phyloP scores from a whole-genome alignment of 2,797 vertebrate species.

The Phylloscopus collybita region DNA sequence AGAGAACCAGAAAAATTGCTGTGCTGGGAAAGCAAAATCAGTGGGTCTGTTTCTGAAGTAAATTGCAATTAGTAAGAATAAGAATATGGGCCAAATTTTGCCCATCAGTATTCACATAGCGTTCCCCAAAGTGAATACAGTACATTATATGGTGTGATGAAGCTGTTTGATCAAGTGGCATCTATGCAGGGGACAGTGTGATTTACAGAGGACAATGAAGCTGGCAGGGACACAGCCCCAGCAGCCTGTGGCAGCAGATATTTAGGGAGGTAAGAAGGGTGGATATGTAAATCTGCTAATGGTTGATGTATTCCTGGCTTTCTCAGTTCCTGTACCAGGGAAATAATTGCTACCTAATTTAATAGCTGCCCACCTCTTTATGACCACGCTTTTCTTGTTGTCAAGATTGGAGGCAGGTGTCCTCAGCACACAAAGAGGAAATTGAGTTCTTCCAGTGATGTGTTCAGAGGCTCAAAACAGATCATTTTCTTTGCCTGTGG shows the following conservation, averaged over 20 bases:
- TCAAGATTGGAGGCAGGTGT: not conserved
- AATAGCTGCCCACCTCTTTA: constrained; percentile 18
- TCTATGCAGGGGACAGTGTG: not conserved
- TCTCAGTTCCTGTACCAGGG: not conserved
- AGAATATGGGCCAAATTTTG: not conserved
- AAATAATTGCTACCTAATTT: constrained; percentile 17
- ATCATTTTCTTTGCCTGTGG: constrained; percentile 23
- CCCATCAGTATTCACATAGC: not conserved
- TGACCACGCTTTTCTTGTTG: not conserved
- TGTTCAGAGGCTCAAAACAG: constrained; percentile 16
- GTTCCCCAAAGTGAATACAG: not conserved
- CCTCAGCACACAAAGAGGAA: not conserved
- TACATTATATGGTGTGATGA: not conserved
- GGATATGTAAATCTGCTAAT: not conserved
- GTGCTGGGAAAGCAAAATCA: constrained; percentile 34
- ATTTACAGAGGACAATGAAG: not conserved
- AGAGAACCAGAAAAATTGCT: constrained; percentile 11
- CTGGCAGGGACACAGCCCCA: not conserved
- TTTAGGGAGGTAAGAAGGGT: not conserved
- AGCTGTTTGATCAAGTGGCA: not conserved
- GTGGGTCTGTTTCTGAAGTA: constrained; percentile 26
- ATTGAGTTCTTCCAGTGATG: constrained; percentile 22
- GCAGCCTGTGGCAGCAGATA: not conserved
- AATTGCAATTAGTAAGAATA: constrained; percentile 14
- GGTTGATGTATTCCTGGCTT: constrained; percentile 11